Conservation (phyloP, 2,888 invertebrate species). For the Thalpophila matura region DNA sequence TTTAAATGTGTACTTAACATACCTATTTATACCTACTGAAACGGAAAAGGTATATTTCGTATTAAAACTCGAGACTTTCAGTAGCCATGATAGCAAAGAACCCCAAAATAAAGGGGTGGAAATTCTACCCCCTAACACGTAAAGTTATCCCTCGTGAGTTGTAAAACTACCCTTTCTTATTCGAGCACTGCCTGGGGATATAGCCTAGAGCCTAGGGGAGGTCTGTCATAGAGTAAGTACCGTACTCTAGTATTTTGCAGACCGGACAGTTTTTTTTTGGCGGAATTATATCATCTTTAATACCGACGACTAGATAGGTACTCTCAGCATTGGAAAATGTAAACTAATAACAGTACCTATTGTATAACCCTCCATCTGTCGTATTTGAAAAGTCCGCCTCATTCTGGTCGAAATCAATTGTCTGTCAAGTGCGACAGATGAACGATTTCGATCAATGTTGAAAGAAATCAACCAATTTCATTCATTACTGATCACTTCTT, state of each 20-base stretch:
- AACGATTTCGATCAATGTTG: no score
- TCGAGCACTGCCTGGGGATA: conserved; percentile 78
- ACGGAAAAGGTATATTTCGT: conserved; percentile 54
- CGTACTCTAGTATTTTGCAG: not conserved
- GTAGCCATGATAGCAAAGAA: conserved; percentile 74
- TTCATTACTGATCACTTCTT: no score
- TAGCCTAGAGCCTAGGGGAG: conserved; percentile 79
- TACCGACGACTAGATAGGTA: no score
- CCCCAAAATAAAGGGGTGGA: conserved; percentile 81
- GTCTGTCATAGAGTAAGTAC: conserved; percentile 70
- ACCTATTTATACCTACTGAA: conserved; percentile 47
- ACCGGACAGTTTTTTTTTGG: not conserved
- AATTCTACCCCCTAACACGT: conserved; percentile 78
- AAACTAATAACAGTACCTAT: no score
- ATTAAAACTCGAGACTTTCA: conserved; percentile 64
- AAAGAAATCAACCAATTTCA: no score
- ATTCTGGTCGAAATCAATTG: no score
- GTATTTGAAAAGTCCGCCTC: no score
- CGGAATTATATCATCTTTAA: no score
- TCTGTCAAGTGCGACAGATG: no score
- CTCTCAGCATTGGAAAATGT: no score
- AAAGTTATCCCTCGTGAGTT: conserved; percentile 87
- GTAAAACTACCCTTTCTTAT: conserved; percentile 88
- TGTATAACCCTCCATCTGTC: no score
- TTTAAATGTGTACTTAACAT: conserved; percentile 37